Evolutionary conservation across 1,140 invertebrate species (phyloP), one percentile per base, ranked within the genome.

Genomic region (Brachionus calyciflorus): DNA sequence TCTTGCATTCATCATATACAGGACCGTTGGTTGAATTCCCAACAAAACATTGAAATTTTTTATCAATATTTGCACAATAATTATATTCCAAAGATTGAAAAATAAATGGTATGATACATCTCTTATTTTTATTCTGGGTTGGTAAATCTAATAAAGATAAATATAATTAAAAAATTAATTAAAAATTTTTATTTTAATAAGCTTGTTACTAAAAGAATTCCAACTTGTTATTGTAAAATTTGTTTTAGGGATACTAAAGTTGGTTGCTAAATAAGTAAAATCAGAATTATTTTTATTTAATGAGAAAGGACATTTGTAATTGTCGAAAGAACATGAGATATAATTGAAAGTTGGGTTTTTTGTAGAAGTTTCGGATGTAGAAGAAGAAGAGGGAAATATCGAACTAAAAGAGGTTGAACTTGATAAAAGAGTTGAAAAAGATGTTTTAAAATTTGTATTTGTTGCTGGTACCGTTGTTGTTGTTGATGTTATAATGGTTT

Each of bases 261-360:
- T 10, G 24, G 12, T 3, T 21, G 40, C 28, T 3, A 70, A 19
- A 14, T 70, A 9, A 48, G 28, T 21, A 49, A 30, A 49, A 30
- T 26, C 5, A 49, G 33, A 46, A 9, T 24, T 9, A 48, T 26
- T 70, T 6, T 26, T n/a, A 3, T 49, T 51, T n/a, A 24, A 17
- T n/a, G 28, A 37, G 46, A 28, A 70, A 46, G 65, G 21, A 49
- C 44, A 70, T 17, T 70, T 70, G n/a, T 48, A 5, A 12, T 48
- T 51, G 19, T 12, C 6, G 14, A 51, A 48, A 17, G 19, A 70
- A 51, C 48, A 48, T 30, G 48, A 68, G 30, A 44, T n/a, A n/a
- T n/a, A n/a, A n/a, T n/a, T n/a, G n/a, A n/a, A n/a, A n/a, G n/a
- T n/a, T n/a, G n/a, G n/a, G n/a, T n/a, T n/a, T n/a, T n/a, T n/a